Evolutionary conservation across 2,888 invertebrate species (phyloP).

Genomic region (Aquatica leii): DNA sequence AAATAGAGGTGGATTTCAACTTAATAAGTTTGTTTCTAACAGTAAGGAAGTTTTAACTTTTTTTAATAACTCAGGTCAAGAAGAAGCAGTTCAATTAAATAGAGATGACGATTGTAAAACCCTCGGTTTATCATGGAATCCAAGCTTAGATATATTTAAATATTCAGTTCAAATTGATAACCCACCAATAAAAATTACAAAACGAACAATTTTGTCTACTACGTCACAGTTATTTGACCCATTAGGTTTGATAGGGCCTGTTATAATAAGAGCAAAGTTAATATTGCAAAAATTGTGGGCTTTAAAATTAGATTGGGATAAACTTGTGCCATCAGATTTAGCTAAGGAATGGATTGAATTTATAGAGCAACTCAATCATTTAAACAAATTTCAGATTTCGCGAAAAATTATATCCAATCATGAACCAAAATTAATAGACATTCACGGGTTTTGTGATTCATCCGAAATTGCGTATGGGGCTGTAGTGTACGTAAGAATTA

Average conservation of each 20-base stretch:
- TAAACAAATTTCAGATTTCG: conserved; percentile 25
- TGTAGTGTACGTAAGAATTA: conserved; percentile 40
- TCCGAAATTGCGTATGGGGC: conserved; percentile 40
- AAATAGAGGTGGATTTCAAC: neutral
- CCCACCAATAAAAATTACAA: conserved; percentile 1
- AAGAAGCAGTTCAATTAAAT: neutral
- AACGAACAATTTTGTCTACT: conserved; percentile 29
- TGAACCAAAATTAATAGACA: conserved; percentile 11
- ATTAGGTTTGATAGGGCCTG: conserved; percentile 41
- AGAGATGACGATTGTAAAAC: neutral
- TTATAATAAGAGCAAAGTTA: conserved; percentile 41
- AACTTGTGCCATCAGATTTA: conserved; percentile 25
- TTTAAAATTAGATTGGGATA: conserved; percentile 37
- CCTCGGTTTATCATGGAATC: conserved; percentile 1
- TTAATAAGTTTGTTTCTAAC: conserved; percentile 1
- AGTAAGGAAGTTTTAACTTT: neutral
- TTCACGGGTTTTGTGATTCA: conserved; percentile 42
- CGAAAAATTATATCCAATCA: conserved; percentile 17
- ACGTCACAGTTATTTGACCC: conserved; percentile 42
- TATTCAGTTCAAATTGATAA: neutral
- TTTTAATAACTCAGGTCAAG: neutral
- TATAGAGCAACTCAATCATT: conserved; percentile 21
- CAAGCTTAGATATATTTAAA: neutral
- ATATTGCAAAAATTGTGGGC: conserved; percentile 37
- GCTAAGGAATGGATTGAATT: conserved; percentile 27